Evolutionary conservation across 2,888 invertebrate genomes (phyloP), one percentile per base, ranked within the genome.

Genomic region (Lysandra bellargus): DNA sequence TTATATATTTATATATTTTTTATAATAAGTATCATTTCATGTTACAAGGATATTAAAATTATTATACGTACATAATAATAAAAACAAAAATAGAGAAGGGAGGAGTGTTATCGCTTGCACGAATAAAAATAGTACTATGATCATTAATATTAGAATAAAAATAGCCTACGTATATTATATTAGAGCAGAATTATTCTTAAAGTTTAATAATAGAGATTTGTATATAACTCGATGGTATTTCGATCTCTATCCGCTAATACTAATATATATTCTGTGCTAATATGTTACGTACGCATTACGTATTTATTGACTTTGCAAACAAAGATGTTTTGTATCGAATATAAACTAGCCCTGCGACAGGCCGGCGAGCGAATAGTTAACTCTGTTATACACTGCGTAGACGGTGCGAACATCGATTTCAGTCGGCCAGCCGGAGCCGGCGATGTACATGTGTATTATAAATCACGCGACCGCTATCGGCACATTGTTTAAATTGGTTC

Each of bases 401-500:
- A 9, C 44, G 2, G 23, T 74, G 9, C 23, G 44, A 40, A 23
- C 74, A 74, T 74, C 44, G 74, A 74, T 74, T 74, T 74, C 9
- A n/a, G 40, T 23, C 74, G 40, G 12, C 44, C 40, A 23, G 74
- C 74, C 44, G 4, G 30, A 44, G 74, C 44, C 9, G 74, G 9
- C 44, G 74, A 74, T 74, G 74, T 40, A 44, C n/a, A 72, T 5
- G 44, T 44, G 74, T 23, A 44, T 74, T 40, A n/a, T 73, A 44
- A 74, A 74, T 44, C 23, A 40, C 57, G 14, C 17, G 1, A 14
- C 1, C 53, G 33, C 33, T 30, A 76, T 76, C 49, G 57, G 17
- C 33, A 33, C 76, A 57, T 76, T 76, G 57, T 76, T 76, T 76
- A 76, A 76, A 53, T 76, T 76, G 33, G 30, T 23, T 75, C 53